Percentiles rank a stretch among this genome's conserved stretches.
Conservation (phyloP, 2,113 vertebrate genomes). For the Catagonus wagneri region DNA sequence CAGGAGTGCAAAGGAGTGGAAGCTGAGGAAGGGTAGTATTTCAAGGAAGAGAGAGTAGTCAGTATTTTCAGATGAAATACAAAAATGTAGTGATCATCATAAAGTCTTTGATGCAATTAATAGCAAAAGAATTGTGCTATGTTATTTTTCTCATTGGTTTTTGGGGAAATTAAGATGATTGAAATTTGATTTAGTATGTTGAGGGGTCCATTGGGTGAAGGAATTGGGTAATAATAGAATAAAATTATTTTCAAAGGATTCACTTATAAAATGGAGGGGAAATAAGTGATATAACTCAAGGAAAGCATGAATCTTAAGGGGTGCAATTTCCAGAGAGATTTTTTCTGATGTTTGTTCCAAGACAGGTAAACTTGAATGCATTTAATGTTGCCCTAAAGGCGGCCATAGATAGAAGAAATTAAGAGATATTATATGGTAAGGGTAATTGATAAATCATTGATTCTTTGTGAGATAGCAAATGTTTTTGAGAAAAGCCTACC, state of each 20-base stretch:
- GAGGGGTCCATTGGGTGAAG: neutral
- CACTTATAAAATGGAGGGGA: neutral
- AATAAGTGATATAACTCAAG: neutral
- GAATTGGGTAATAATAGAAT: neutral
- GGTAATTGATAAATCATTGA: neutral
- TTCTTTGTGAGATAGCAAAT: neutral
- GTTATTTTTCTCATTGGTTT: neutral
- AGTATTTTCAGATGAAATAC: neutral
- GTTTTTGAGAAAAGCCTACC: neutral
- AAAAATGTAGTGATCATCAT: neutral
- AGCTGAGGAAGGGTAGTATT: neutral
- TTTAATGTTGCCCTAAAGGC: neutral
- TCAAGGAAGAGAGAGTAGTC: neutral
- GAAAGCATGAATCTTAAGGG: neutral
- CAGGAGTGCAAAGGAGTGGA: neutral
- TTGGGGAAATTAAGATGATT: neutral
- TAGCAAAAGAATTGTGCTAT: neutral
- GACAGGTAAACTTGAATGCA: neutral
- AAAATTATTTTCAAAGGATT: neutral
- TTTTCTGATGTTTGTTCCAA: neutral
- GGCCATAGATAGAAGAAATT: neutral
- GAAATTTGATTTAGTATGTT: neutral
- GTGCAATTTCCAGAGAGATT: neutral
- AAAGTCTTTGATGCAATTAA: neutral
- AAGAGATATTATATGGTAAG: neutral